phyloP scores from a whole-genome alignment of 2,797 vertebrate genomes.

The Manis pentadactyla region DNA sequence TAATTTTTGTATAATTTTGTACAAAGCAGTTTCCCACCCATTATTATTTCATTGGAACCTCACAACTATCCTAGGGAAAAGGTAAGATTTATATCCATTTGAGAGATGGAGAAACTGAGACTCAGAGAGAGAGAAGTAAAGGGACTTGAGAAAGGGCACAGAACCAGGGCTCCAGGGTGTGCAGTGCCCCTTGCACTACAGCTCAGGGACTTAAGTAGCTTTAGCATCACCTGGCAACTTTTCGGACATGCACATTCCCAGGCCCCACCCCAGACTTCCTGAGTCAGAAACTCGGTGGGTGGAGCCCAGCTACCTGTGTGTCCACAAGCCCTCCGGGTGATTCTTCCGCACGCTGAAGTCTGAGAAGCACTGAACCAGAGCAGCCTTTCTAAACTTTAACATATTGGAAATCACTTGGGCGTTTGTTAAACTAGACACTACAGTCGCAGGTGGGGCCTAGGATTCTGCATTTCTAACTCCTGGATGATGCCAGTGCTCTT shows the following conservation, averaged over 20 bases:
- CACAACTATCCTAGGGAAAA: background rate
- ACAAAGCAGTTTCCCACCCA: background rate
- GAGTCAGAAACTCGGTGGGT: background rate
- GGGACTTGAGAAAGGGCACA: background rate
- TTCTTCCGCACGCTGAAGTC: fast-evolving
- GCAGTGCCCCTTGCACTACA: too few species aligned
- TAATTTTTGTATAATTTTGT: background rate
- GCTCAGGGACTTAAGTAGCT: background rate
- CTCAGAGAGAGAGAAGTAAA: background rate
- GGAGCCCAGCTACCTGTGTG: background rate
- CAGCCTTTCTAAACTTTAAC: background rate
- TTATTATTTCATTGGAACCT: background rate
- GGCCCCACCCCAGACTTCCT: background rate
- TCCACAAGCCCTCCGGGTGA: background rate
- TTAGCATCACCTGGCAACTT: background rate
- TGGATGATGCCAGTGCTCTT: background rate
- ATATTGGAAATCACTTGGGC: background rate
- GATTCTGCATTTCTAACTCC: background rate
- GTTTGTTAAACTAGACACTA: background rate
- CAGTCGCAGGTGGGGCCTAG: background rate
- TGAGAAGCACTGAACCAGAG: background rate
- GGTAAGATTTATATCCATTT: background rate
- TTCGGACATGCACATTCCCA: background rate
- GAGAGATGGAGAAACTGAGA: background rate
- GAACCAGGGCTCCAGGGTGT: background rate